Conservation (phyloP, 30 jellyfish, hydroid and myxozoan genomes). For the Hydra vulgaris region DNA sequence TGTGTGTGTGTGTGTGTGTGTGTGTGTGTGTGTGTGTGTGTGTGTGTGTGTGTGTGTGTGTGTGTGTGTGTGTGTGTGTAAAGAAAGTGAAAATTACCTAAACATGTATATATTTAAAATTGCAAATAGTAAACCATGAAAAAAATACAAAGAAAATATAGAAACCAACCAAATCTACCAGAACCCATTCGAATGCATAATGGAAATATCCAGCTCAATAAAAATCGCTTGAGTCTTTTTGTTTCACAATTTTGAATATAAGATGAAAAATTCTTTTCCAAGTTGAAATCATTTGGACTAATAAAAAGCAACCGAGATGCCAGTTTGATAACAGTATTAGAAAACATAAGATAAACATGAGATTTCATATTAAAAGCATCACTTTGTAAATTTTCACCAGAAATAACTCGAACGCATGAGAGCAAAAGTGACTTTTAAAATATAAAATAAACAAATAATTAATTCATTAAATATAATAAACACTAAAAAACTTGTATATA, state of each 20-base stretch:
- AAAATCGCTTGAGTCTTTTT: slow-evolving; percentile 40
- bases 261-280: slow-evolving; percentile 13
- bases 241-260: slow-evolving; percentile 7
- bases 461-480: too few species aligned
- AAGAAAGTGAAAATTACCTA: too few species aligned
- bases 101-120: too few species aligned
- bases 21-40: too few species aligned
- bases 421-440: slow-evolving; percentile 17
- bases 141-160: neutral
- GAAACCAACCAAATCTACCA: slow-evolving; percentile 66
- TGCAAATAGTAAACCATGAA: too few species aligned
- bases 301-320: slow-evolving; percentile 55
- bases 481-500: too few species aligned
- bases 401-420: slow-evolving; percentile 12
- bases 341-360: slow-evolving; percentile 15
- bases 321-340: slow-evolving; percentile 57
- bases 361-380: neutral
- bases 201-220: slow-evolving; percentile 83
- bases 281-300: slow-evolving; percentile 12
- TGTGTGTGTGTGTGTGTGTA: too few species aligned
- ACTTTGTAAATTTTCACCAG: neutral
- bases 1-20: too few species aligned
- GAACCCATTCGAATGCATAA: slow-evolving; percentile 85
- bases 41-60: too few species aligned
- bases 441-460: neutral